Evolutionary conservation across 2,797 vertebrate species (phyloP), one percentile per base, ranked within the genome.

Genomic region (Notoglanidium macrostoma): DNA sequence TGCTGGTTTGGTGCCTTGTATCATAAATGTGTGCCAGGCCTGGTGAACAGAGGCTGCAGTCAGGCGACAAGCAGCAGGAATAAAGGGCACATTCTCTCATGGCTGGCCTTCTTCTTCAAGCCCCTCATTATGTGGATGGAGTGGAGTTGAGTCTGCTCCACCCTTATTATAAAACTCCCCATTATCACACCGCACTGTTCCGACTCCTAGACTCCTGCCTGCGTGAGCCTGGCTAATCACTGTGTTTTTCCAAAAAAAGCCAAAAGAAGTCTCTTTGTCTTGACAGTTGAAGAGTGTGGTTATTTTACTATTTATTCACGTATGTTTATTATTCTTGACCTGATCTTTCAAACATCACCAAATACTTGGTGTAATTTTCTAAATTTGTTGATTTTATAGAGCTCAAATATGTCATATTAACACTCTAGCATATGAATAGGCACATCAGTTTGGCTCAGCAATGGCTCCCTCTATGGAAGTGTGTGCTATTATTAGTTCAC

Each of bases 151-250:
- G 88, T 89, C 77, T 10, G 88, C 89, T 88, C 89, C 77, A 91
- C 89, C 90, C 90, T 89, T 91, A 88, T 91, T 90, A 91, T 90
- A 91, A 90, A 88, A 89, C 91, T 91, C 88, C 86, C 72, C 85
- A 90, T 92, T 91, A 91, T 92, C 87, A 86, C 83, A 61, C 87
- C 78, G 15, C 87, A 83, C 46, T 87, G 72, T 87, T 65, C 84
- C 82, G 80, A 86, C 88, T 89, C 84, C 79, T 65, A 85, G 86
- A 82, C 89, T 89, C 70, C 57, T 68, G 65, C 46, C 46, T 32
- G 67, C 63, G 63, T 63, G 57, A 88, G 82, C 61, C 81, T 54
- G 81, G 77, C 84, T 88, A 90, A 89, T 89, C 72, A 85, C 86
- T 87, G 87, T 91, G 86, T 83, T 87, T 85, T 86, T 57, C 77